A percentile compares a stretch with the other conserved stretches of the same genome.
These are phyloP conservation scores for Lepidocyrtoides sp. DNA, from an alignment of 2,888 invertebrate species.

Conservation along the genomic window DNA sequence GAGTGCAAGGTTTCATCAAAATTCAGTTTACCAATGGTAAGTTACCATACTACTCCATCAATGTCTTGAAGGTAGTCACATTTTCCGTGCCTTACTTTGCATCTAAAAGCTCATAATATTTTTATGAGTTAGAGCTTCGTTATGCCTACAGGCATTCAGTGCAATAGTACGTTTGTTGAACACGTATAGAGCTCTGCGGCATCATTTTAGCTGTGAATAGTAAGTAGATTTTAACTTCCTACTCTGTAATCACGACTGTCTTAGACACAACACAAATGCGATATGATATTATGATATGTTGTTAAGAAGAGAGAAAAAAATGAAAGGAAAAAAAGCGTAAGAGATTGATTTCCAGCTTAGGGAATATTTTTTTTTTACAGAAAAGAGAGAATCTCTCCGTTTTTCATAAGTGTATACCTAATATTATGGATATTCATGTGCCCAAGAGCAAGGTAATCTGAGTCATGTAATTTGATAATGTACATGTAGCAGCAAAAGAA, in stretches of 20 bases:
- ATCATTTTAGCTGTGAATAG: background rate
- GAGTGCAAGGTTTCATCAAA: no score
- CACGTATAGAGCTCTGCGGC: background rate
- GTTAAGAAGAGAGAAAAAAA: constrained; percentile 13
- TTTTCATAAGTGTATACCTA: constrained; percentile 4
- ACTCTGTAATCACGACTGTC: background rate
- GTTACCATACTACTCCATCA: background rate
- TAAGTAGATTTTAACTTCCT: constrained; percentile 20
- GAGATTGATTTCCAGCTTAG: constrained; percentile 71
- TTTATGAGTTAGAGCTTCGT: no score
- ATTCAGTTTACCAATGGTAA: background rate
- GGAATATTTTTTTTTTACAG: constrained; percentile 45
- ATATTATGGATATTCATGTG: background rate
- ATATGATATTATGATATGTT: constrained; percentile 28
- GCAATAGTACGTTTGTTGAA: background rate
- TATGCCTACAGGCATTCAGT: background rate
- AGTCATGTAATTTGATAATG: constrained; percentile 56
- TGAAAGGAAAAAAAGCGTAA: constrained; percentile 37
- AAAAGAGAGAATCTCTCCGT: constrained; percentile 17
- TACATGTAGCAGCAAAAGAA: background rate
- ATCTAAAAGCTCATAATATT: background rate
- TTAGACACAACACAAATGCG: constrained; percentile 23
- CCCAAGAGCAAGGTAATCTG: constrained; percentile 61
- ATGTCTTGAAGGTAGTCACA: background rate
- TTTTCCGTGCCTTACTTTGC: background rate